Evolutionary conservation across 2,113 vertebrate genomes (phyloP).

Genomic region (Podarcis raffonei): DNA sequence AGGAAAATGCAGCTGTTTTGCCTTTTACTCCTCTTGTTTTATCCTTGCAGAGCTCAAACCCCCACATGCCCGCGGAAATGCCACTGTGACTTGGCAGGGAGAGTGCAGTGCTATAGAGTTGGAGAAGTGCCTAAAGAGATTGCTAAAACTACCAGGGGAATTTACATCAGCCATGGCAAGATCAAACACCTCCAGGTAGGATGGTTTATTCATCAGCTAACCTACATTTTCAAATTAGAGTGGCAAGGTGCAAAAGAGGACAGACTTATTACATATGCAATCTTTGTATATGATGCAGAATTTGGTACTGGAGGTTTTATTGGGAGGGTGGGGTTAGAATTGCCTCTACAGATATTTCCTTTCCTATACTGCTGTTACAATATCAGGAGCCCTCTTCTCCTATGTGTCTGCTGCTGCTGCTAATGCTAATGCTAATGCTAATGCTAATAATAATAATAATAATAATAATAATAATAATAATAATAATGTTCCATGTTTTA

Average conservation of each 20-base stretch:
- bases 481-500: too few relatives aligned
- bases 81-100: slow-evolving; percentile 73
- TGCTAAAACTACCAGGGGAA: slow-evolving; percentile 71
- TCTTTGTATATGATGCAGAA: neutral
- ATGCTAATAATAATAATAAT: too few relatives aligned
- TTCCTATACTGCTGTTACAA: neutral
- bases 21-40: slow-evolving; percentile 58
- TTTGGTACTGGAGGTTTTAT: neutral
- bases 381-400: neutral
- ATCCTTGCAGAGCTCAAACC: slow-evolving; percentile 38
- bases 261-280: neutral
- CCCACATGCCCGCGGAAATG: slow-evolving; percentile 78
- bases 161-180: slow-evolving; percentile 82
- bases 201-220: slow-evolving; percentile 20
- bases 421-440: too few relatives aligned
- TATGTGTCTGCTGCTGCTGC: too few relatives aligned
- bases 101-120: slow-evolving; percentile 80
- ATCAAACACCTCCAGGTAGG: slow-evolving; percentile 84
- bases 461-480: too few relatives aligned
- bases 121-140: slow-evolving; percentile 71
- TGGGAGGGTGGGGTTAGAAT: neutral
- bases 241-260: neutral
- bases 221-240: neutral
- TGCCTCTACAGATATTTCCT: neutral
- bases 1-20: slow-evolving; percentile 73